phyloP scores from a whole-genome alignment of 35 echinoderm and acorn worm genomes.

The Apostichopus japonicus region DNA sequence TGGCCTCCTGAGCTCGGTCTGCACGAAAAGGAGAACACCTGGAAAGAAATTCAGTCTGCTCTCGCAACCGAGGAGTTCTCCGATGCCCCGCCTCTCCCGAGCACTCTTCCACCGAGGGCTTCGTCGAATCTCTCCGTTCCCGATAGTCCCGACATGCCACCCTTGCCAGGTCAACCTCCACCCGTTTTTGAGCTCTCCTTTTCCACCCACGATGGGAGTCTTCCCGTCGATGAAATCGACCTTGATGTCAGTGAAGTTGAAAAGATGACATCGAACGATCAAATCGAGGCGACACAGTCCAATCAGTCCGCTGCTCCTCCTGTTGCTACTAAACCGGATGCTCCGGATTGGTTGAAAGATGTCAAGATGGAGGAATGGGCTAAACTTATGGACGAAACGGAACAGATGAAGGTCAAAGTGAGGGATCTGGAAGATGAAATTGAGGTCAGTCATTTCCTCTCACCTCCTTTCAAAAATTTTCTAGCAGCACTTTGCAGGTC shows the following conservation, averaged over 20 bases:
- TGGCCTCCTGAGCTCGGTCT: conserved; percentile 25
- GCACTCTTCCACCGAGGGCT: conserved; percentile 2
- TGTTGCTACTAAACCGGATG: conserved; percentile 15
- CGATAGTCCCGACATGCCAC: conserved; percentile 15
- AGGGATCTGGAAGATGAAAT: conserved; percentile 16
- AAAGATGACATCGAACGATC: background rate
- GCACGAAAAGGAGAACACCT: conserved; percentile 18
- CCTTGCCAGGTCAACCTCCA: conserved; percentile 55
- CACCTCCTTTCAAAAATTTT: background rate
- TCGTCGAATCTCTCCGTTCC: conserved; percentile 55
- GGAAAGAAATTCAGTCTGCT: conserved; percentile 30
- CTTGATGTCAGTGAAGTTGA: background rate
- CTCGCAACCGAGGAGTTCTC: conserved; percentile 21
- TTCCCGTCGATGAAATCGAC: background rate
- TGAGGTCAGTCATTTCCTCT: background rate
- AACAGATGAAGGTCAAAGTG: conserved; percentile 30
- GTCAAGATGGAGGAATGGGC: conserved; percentile 28
- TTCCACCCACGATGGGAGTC: background rate
- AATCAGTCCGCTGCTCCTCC: background rate
- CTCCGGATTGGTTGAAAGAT: conserved; percentile 21
- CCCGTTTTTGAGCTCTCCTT: conserved; percentile 23
- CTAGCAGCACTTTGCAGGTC: no score
- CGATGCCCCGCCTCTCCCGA: conserved; percentile 37
- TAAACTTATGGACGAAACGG: conserved; percentile 32
- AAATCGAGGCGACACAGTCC: background rate